Evolutionary conservation across 2,888 invertebrate genomes (phyloP).

Genomic region (Agrochola lota): DNA sequence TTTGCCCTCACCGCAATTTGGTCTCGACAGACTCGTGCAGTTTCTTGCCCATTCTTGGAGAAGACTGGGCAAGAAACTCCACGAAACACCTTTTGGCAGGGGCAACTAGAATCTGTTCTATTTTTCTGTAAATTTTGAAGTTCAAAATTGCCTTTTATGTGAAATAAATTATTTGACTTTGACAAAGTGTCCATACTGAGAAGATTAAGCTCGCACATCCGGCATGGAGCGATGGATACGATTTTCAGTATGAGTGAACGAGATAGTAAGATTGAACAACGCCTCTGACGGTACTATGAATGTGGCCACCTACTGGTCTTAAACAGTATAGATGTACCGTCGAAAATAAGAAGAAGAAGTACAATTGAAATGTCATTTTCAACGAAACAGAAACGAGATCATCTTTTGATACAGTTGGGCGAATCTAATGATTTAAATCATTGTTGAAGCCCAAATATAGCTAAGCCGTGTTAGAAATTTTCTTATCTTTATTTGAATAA

Average conservation of each 20-base stretch:
- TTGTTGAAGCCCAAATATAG: conserved; percentile 23
- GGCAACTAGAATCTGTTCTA: no score
- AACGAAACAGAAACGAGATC: neutral
- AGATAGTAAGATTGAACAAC: neutral
- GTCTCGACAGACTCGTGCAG: neutral
- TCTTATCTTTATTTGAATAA: conserved; percentile 28
- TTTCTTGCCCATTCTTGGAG: no score
- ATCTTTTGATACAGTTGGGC: neutral
- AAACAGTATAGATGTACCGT: no score
- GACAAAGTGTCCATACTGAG: neutral
- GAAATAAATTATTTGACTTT: no score
- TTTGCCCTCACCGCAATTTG: neutral
- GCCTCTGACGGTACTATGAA: no score
- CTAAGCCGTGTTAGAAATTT: conserved; percentile 19
- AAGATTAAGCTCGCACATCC: neutral
- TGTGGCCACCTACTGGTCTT: no score
- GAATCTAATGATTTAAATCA: neutral
- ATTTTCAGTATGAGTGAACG: neutral
- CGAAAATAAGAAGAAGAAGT: no score
- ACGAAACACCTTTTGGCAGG: no score
- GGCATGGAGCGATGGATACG: neutral
- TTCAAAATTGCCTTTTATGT: no score
- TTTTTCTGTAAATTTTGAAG: no score
- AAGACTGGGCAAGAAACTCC: no score
- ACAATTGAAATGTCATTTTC: neutral